These are phyloP conservation scores for Struthidea cinerea DNA, from an alignment of 2,113 vertebrate species.

Conservation along the genomic window DNA sequence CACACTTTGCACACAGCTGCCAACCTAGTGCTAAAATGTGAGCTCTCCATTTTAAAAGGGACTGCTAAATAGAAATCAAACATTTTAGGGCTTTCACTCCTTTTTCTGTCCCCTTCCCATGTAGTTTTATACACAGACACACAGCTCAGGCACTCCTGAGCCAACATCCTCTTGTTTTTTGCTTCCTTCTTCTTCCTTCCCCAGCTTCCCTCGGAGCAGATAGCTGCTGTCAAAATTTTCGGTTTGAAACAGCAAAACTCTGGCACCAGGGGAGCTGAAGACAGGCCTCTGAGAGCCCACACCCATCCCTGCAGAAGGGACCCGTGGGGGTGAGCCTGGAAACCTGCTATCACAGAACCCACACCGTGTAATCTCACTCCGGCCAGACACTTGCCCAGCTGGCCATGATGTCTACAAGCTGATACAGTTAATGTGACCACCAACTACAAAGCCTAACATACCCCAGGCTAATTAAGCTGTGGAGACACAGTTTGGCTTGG, in stretches of 20 bases:
- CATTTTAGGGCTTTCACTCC: neutral
- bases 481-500: neutral
- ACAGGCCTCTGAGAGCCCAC: neutral
- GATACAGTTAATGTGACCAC: neutral
- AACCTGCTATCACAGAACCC: neutral
- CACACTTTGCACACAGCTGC: neutral
- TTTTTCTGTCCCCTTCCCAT: neutral
- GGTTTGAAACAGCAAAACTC: neutral
- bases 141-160: neutral
- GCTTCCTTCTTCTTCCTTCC: neutral
- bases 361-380: neutral
- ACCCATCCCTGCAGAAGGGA: neutral
- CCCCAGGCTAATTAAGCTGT: neutral
- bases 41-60: neutral
- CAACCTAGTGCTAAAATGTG: neutral
- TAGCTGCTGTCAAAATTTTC: neutral
- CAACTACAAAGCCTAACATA: neutral
- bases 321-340: rapidly evolving
- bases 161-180: neutral
- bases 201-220: neutral
- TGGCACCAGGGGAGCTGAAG: neutral
- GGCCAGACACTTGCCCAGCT: neutral
- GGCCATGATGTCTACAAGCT: neutral
- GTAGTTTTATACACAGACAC: neutral
- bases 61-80: neutral